Evolutionary conservation across 1,140 invertebrate genomes (phyloP).

Genomic region (Halesus radiatus): DNA sequence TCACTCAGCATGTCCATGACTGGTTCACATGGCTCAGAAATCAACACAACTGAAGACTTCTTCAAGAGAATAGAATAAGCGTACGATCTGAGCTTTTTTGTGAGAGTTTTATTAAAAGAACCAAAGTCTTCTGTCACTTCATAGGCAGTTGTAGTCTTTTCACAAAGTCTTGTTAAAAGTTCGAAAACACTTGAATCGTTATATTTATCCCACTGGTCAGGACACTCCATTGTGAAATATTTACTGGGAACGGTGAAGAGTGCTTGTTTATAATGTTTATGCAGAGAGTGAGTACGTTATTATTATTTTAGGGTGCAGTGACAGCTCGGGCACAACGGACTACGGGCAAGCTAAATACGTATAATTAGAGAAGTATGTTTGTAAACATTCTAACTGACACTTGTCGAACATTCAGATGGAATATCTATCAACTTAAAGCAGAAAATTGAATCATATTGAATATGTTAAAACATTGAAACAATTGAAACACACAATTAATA

Average conservation of each 20-base stretch:
- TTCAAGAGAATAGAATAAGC: conserved; percentile 51
- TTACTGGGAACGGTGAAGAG: background rate
- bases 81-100: conserved; percentile 44
- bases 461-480: no score
- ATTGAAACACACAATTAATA: no score
- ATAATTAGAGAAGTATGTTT: no score
- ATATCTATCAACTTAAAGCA: no score
- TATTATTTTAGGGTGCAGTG: no score
- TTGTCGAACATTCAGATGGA: no score
- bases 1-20: conserved; percentile 49
- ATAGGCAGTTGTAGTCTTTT: conserved; percentile 39
- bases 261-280: no score
- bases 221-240: conserved; percentile 47
- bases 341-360: no score
- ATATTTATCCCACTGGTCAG: conserved; percentile 43
- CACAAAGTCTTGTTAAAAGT: conserved; percentile 49
- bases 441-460: no score
- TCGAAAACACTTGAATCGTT: conserved; percentile 47
- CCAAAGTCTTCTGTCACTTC: conserved; percentile 41
- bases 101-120: conserved; percentile 35
- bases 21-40: conserved; percentile 43
- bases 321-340: no score
- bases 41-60: conserved; percentile 36
- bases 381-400: no score
- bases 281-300: no score